These are phyloP conservation scores for Lepidocyrtoides sp. DNA, from an alignment of 2,888 invertebrate species.

Conservation along the genomic window DNA sequence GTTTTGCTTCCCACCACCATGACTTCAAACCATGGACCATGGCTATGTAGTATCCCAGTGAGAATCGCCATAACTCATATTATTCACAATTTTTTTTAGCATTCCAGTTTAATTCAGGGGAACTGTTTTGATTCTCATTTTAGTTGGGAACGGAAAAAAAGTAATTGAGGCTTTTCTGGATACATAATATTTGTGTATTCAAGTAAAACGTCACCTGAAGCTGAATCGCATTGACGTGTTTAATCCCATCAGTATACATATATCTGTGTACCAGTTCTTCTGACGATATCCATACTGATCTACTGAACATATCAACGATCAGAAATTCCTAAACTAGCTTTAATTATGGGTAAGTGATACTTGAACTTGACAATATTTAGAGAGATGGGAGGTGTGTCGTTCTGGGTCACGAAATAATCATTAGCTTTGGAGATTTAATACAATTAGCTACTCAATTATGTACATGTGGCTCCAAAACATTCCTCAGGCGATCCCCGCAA, in stretches of 20 bases:
- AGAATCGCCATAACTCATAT: too few relatives aligned
- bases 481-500: conserved; percentile 65
- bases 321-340: not conserved
- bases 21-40: not conserved
- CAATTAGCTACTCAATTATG: conserved; percentile 85
- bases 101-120: too few relatives aligned
- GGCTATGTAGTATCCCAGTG: too few relatives aligned
- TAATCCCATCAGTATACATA: too few relatives aligned
- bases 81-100: too few relatives aligned
- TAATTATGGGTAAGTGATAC: not conserved
- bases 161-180: too few relatives aligned
- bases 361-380: conserved; percentile 66
- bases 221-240: too few relatives aligned
- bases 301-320: not conserved
- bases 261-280: not conserved
- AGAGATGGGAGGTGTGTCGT: conserved; percentile 78
- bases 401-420: conserved; percentile 84
- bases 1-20: not conserved
- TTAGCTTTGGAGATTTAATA: conserved; percentile 85
- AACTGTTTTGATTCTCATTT: too few relatives aligned
- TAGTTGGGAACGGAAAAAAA: too few relatives aligned
- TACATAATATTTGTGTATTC: too few relatives aligned
- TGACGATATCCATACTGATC: not conserved
- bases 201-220: too few relatives aligned
- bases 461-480: conserved; percentile 76